A percentile compares a stretch with the other conserved stretches of the same genome.
These are phyloP conservation scores for Stichopus chloronotus DNA, from an alignment of 35 echinoderm and acorn worm genomes.

Conservation along the genomic window DNA sequence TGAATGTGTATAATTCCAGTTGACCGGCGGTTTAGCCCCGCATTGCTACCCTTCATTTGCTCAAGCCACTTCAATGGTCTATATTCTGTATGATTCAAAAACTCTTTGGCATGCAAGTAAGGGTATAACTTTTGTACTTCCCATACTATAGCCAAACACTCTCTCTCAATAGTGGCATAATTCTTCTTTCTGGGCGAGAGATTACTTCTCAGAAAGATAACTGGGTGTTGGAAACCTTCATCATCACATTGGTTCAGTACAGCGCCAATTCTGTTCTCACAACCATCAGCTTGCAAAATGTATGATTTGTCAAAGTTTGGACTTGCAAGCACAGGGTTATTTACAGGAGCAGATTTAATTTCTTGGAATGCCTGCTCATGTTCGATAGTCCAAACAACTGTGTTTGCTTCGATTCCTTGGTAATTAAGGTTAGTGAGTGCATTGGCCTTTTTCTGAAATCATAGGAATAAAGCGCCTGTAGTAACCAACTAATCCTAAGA, in stretches of 20 bases:
- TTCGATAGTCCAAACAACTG: background rate
- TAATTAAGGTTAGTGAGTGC: background rate
- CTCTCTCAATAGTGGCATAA: no score
- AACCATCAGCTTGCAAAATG: slow-evolving; percentile 1
- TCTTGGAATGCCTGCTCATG: background rate
- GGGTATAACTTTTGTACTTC: no score
- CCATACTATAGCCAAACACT: no score
- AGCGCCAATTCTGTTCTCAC: background rate
- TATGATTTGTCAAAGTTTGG: slow-evolving; percentile 38
- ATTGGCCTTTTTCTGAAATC: background rate
- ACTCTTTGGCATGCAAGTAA: background rate
- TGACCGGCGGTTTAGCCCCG: background rate
- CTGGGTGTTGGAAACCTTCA: no score
- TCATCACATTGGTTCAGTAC: background rate
- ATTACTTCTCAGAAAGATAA: background rate
- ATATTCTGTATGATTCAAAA: background rate
- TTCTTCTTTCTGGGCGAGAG: background rate
- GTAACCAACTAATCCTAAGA: slow-evolving; percentile 31
- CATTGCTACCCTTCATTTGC: slow-evolving; percentile 7
- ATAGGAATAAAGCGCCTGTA: background rate
- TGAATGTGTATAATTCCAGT: background rate
- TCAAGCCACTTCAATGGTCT: slow-evolving; percentile 7
- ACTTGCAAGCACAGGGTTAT: background rate
- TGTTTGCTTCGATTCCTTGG: background rate
- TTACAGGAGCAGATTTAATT: background rate